Conservation (phyloP, 2,888 invertebrate species). For the Cryptocheilus praepositus region DNA sequence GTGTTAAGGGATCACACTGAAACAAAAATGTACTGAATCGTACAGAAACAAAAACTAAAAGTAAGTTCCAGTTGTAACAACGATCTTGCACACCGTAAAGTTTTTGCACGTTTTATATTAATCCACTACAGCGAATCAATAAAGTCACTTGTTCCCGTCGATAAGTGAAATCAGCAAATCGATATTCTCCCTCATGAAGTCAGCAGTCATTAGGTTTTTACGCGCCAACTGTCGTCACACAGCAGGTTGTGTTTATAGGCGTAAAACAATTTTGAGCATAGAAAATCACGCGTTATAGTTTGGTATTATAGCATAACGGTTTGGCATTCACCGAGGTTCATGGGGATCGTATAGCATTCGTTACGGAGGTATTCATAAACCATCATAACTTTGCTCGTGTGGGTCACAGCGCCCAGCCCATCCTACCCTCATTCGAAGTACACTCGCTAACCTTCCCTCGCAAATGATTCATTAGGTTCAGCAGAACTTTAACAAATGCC, state of each 20-base stretch:
- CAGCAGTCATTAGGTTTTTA: slow-evolving; percentile 65
- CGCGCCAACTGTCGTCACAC: slow-evolving; percentile 69
- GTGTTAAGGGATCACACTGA: no score
- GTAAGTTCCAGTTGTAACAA: no score
- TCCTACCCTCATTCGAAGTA: slow-evolving; percentile 30
- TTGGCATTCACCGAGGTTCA: slow-evolving; percentile 54
- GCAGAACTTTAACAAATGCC: slow-evolving; percentile 33
- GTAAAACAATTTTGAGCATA: slow-evolving; percentile 74
- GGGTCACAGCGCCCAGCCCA: slow-evolving; percentile 49
- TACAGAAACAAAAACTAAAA: no score
- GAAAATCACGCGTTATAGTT: slow-evolving; percentile 74
- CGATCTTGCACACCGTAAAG: no score
- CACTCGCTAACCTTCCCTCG: slow-evolving; percentile 35
- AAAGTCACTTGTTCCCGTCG: neutral
- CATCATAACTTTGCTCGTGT: slow-evolving; percentile 70
- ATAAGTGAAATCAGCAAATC: slow-evolving; percentile 26
- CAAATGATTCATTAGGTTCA: slow-evolving; percentile 42
- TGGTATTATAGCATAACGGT: slow-evolving; percentile 61
- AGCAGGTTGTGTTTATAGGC: slow-evolving; percentile 72
- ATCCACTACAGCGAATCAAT: neutral
- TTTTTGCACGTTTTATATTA: no score
- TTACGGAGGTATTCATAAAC: slow-evolving; percentile 73
- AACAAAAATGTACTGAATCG: no score
- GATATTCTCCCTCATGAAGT: slow-evolving; percentile 26
- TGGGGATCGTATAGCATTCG: slow-evolving; percentile 65